Conservation (phyloP, 2,888 invertebrate species). For the Sphecodes monilicornis region DNA sequence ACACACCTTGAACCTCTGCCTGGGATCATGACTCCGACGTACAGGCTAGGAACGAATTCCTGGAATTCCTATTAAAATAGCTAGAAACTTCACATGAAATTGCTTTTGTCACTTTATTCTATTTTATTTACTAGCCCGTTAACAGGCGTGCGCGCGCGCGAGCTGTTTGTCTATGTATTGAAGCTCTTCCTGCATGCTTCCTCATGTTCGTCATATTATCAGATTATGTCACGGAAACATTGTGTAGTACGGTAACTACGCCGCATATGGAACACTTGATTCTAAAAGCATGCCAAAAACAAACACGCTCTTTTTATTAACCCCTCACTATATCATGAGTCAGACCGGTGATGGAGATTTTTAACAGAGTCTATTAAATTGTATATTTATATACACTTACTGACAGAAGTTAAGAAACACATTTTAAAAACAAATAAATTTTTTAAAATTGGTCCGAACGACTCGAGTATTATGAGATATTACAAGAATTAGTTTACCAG, state of each 20-base stretch:
- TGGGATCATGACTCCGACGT: slow-evolving; percentile 34
- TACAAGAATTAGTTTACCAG: no score
- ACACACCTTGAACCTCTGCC: slow-evolving; percentile 45
- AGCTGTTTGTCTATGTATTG: slow-evolving; percentile 11
- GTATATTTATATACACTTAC: no score
- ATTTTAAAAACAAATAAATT: no score
- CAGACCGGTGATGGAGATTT: no score
- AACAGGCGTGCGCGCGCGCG: neutral
- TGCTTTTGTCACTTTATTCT: slow-evolving; percentile 51
- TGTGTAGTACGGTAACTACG: neutral
- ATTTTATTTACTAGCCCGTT: slow-evolving; percentile 36
- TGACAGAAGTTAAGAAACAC: no score
- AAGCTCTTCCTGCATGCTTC: neutral
- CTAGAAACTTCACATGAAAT: slow-evolving; percentile 58
- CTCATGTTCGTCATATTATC: neutral
- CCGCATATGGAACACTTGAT: neutral
- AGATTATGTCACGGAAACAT: neutral
- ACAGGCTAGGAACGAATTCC: slow-evolving; percentile 49
- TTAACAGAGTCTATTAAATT: neutral
- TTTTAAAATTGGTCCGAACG: no score
- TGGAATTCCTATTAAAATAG: slow-evolving; percentile 59
- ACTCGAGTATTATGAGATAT: no score
- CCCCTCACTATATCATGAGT: neutral
- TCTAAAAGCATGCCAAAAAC: neutral
- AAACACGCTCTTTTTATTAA: neutral